Percentiles rank a stretch among this genome's conserved stretches.
Conservation (phyloP, 2,888 invertebrate genomes). For the Xanthia icteritia region DNA sequence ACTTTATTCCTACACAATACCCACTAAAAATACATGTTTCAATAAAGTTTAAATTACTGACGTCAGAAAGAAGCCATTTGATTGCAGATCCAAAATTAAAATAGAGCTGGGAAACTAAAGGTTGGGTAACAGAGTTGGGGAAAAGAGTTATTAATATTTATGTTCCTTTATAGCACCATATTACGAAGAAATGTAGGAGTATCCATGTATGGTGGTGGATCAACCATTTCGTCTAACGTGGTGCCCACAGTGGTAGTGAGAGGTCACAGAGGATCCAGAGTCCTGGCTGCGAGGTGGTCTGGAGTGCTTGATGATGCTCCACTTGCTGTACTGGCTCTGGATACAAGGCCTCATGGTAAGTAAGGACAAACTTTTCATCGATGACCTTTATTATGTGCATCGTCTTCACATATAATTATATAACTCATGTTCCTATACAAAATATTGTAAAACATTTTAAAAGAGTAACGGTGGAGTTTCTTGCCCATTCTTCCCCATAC, state of each 20-base stretch:
- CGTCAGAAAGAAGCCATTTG: neutral
- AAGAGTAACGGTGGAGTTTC: too few species aligned
- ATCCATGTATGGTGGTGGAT: slow-evolving; percentile 87
- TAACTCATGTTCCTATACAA: too few species aligned
- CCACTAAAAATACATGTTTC: neutral
- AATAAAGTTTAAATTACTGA: neutral
- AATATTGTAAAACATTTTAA: too few species aligned
- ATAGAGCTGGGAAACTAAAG: neutral
- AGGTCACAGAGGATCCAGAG: slow-evolving; percentile 85
- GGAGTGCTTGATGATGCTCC: slow-evolving; percentile 87
- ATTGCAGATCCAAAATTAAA: slow-evolving; percentile 8
- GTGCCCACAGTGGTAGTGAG: slow-evolving; percentile 86
- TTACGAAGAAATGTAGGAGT: slow-evolving; percentile 85
- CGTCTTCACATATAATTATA: too few species aligned
- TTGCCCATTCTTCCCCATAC: too few species aligned
- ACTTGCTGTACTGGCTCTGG: slow-evolving; percentile 85
- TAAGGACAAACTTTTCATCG: neutral
- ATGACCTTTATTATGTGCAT: too few species aligned
- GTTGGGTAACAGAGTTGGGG: neutral
- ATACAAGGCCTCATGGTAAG: slow-evolving; percentile 85
- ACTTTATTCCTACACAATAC: too few species aligned
- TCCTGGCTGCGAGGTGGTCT: slow-evolving; percentile 88
- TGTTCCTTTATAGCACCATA: slow-evolving; percentile 76
- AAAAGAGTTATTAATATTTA: neutral
- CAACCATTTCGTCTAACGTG: slow-evolving; percentile 75